Evolutionary conservation across 2,888 invertebrate genomes (phyloP).

Genomic region (Coenonympha glycerion): DNA sequence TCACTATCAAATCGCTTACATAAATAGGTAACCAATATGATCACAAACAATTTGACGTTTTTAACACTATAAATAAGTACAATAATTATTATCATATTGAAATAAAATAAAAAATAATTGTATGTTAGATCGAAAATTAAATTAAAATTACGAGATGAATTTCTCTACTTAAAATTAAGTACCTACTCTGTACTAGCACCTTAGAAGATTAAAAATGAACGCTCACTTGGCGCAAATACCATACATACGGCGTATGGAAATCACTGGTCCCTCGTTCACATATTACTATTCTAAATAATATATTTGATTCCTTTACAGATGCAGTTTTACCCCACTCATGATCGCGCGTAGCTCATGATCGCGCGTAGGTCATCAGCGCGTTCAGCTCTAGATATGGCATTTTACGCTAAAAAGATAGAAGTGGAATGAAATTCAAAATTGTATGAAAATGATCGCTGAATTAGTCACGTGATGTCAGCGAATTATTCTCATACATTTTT

Average conservation of each 20-base stretch:
- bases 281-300: not conserved
- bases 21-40: constrained; percentile 21
- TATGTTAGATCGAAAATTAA: constrained; percentile 14
- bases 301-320: too few species aligned
- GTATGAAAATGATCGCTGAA: too few species aligned
- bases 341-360: too few species aligned
- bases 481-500: too few species aligned
- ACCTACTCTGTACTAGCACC: constrained; percentile 51
- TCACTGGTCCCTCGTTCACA: not conserved
- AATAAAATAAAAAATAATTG: constrained; percentile 12
- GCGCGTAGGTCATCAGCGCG: too few species aligned
- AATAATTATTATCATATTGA: too few species aligned
- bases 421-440: too few species aligned
- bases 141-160: constrained; percentile 12
- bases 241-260: not conserved
- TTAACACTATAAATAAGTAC: constrained; percentile 4
- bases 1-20: constrained; percentile 6
- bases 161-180: constrained; percentile 45
- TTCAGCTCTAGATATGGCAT: too few species aligned
- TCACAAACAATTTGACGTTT: constrained; percentile 17
- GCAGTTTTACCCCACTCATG: too few species aligned
- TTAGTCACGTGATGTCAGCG: too few species aligned
- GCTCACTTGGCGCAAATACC: not conserved
- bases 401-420: too few species aligned
- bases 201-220: constrained; percentile 12